Conservation (phyloP, 2,113 vertebrate genomes). For the Eublepharis macularius region DNA sequence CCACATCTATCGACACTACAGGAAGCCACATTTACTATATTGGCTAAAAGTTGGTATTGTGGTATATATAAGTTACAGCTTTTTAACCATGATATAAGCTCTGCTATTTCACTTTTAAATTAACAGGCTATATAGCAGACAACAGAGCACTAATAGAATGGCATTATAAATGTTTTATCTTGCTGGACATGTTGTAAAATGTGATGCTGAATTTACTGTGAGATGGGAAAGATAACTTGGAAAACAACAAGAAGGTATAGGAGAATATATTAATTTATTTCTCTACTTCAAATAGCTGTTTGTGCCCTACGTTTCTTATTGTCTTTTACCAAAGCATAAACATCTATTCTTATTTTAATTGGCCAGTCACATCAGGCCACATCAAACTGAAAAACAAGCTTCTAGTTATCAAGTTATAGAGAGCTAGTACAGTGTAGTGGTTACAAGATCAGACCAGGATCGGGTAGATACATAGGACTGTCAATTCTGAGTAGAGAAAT, state of each 20-base stretch:
- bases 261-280: neutral
- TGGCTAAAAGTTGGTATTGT: neutral
- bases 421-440: too few relatives aligned
- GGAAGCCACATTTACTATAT: neutral
- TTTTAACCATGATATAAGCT: neutral
- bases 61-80: neutral
- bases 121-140: neutral
- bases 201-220: neutral
- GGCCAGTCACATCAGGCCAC: neutral
- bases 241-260: neutral
- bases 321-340: neutral
- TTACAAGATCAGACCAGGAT: too few relatives aligned
- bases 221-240: neutral
- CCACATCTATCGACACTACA: too few relatives aligned
- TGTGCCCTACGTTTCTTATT: neutral
- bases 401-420: too few relatives aligned
- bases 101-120: neutral
- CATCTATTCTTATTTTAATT: neutral
- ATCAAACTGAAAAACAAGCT: too few relatives aligned
- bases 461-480: too few relatives aligned
- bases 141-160: neutral
- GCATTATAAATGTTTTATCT: neutral
- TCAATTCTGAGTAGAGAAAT: too few relatives aligned
- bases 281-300: neutral
- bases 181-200: neutral